A percentile compares a stretch with the other conserved stretches of the same genome.
Conservation (phyloP, 2,113 vertebrate species). For the Cairina moschata region DNA sequence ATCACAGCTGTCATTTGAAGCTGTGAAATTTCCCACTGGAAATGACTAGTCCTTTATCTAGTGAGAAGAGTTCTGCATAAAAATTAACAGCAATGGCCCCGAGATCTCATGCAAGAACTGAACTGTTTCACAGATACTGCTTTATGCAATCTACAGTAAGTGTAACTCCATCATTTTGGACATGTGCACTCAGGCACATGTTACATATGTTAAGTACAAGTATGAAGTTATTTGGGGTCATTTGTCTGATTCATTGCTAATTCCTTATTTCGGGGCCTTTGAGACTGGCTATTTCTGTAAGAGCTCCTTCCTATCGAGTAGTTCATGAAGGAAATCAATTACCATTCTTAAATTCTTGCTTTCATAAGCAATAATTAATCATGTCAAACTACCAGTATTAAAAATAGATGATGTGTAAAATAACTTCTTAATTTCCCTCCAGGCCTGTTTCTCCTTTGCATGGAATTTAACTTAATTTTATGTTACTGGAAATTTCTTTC, state of each 20-base stretch:
- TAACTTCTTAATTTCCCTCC: slow-evolving; percentile 20
- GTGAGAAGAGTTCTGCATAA: neutral
- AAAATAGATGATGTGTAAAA: slow-evolving; percentile 56
- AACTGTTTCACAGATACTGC: neutral
- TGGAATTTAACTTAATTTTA: slow-evolving; percentile 18
- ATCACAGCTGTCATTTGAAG: neutral
- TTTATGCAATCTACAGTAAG: neutral
- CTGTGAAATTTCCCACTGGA: slow-evolving; percentile 5
- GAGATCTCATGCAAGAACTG: neutral
- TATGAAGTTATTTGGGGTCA: neutral
- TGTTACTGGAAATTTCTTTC: neutral
- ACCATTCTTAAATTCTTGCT: neutral
- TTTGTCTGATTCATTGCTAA: neutral
- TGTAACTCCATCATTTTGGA: neutral
- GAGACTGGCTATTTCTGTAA: neutral
- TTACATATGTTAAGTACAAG: neutral
- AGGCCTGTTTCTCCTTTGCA: neutral
- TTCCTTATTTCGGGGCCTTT: neutral
- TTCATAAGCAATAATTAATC: slow-evolving; percentile 43
- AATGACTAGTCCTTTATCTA: neutral
- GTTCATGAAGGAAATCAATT: neutral
- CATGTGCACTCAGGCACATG: neutral
- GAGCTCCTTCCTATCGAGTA: neutral
- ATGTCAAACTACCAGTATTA: neutral
- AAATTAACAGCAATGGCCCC: neutral